Evolutionary conservation across 1,140 invertebrate species (phyloP).

Genomic region (Bursaphelenchus mucronatus): DNA sequence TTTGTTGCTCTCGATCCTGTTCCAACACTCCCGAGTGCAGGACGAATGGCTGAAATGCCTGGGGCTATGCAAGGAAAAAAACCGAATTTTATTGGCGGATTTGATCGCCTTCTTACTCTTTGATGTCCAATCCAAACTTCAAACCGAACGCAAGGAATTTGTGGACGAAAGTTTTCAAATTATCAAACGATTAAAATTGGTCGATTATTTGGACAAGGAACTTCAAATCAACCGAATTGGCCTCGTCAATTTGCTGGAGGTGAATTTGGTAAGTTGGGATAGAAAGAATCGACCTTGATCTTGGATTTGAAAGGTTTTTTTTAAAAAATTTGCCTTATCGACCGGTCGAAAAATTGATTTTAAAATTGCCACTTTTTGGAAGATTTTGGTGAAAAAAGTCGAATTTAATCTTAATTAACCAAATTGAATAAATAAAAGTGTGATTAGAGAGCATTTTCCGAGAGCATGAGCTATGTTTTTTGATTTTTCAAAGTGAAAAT

Average conservation of each 20-base stretch:
- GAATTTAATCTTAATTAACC: too few relatives aligned
- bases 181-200: slow-evolving; percentile 38
- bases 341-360: too few relatives aligned
- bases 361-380: too few relatives aligned
- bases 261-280: slow-evolving; percentile 34
- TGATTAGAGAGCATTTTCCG: too few relatives aligned
- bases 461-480: too few relatives aligned
- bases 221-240: slow-evolving; percentile 22
- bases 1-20: slow-evolving; percentile 26
- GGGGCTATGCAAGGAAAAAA: slow-evolving; percentile 30
- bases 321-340: background rate
- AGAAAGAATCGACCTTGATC: background rate
- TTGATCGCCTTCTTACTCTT: slow-evolving; percentile 45
- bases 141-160: background rate
- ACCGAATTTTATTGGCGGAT: slow-evolving; percentile 36
- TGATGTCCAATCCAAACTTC: slow-evolving; percentile 27
- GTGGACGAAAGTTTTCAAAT: slow-evolving; percentile 28
- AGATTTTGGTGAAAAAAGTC: too few relatives aligned
- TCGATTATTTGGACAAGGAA: slow-evolving; percentile 26
- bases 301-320: slow-evolving; percentile 6
- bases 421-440: too few relatives aligned
- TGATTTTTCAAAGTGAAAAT: too few relatives aligned
- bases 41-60: slow-evolving; percentile 43
- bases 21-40: slow-evolving; percentile 34
- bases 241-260: slow-evolving; percentile 32